Percentiles rank a stretch among this genome's conserved stretches.
phyloP scores from a whole-genome alignment of 2,888 invertebrate species.

The Noctua fimbriata region DNA sequence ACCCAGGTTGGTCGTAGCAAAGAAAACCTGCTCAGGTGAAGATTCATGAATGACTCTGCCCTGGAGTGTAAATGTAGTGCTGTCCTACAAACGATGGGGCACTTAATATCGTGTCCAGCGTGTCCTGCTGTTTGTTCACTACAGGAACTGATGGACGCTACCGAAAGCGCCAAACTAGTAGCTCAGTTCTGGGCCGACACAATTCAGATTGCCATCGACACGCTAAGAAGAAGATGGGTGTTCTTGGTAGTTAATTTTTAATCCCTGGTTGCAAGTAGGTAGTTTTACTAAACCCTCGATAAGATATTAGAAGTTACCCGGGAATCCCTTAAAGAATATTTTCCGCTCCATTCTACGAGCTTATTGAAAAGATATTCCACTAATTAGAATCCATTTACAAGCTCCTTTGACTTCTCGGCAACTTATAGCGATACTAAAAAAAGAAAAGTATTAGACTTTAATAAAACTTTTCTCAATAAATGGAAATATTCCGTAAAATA shows the following conservation, averaged over 20 bases:
- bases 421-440: conserved; percentile 4
- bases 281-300: neutral
- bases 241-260: neutral
- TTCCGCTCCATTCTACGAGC: conserved; percentile 1
- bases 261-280: neutral
- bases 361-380: conserved; percentile 23
- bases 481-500: conserved; percentile 44
- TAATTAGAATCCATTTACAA: conserved; percentile 42
- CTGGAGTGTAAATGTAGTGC: too few species aligned
- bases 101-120: too few species aligned
- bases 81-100: too few species aligned
- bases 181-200: too few species aligned
- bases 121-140: too few species aligned
- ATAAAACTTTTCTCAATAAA: conserved; percentile 33
- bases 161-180: too few species aligned
- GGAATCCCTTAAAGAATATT: conserved; percentile 2
- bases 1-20: too few species aligned
- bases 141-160: too few species aligned
- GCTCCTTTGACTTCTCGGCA: conserved; percentile 18
- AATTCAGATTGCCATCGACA: too few species aligned
- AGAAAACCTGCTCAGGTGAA: too few species aligned
- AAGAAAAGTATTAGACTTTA: conserved; percentile 14
- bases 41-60: too few species aligned
- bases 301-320: neutral
- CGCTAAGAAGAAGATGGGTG: too few species aligned